phyloP scores from a whole-genome alignment of 2,113 vertebrate species.

The Amblyopsis rosae region DNA sequence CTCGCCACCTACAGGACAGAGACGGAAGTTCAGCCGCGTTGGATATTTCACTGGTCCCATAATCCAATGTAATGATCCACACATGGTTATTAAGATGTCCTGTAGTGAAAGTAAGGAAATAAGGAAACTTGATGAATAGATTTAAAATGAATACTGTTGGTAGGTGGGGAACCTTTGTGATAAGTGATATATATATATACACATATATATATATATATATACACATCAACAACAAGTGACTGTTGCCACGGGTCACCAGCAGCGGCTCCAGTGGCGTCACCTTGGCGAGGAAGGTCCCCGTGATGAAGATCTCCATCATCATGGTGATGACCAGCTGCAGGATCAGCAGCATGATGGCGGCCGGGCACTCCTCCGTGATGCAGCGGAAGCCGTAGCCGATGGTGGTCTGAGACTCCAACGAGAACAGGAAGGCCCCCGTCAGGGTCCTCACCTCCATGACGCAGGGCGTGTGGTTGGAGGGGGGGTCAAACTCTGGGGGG shows the following conservation, averaged over 20 bases:
- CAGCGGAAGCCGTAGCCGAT: slow-evolving; percentile 96
- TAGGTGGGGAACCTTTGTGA: not conserved
- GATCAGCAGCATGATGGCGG: slow-evolving; percentile 92
- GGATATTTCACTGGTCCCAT: too few relatives aligned
- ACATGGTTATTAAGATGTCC: too few relatives aligned
- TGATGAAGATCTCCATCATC: slow-evolving; percentile 98
- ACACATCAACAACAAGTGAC: too few relatives aligned
- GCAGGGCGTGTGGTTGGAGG: slow-evolving; percentile 94
- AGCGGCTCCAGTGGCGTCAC: slow-evolving; percentile 31
- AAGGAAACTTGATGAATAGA: too few relatives aligned
- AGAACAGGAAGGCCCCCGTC: slow-evolving; percentile 95
- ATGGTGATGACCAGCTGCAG: slow-evolving; percentile 94
- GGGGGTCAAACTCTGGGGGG: slow-evolving; percentile 77
- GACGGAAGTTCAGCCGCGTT: not conserved
- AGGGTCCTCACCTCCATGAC: slow-evolving; percentile 97
- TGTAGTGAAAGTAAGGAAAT: too few relatives aligned
- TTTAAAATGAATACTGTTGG: too few relatives aligned
- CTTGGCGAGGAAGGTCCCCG: slow-evolving; percentile 95
- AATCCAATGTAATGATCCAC: too few relatives aligned
- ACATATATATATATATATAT: too few relatives aligned
- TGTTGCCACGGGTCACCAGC: too few relatives aligned
- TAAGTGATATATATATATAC: too few relatives aligned
- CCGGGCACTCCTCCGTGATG: slow-evolving; percentile 95
- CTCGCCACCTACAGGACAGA: slow-evolving; percentile 79
- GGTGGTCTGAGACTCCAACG: slow-evolving; percentile 95